A percentile compares a stretch with the other conserved stretches of the same genome.
Conservation (phyloP, 1,140 invertebrate genomes). For the Drosophila nigrodunni region DNA sequence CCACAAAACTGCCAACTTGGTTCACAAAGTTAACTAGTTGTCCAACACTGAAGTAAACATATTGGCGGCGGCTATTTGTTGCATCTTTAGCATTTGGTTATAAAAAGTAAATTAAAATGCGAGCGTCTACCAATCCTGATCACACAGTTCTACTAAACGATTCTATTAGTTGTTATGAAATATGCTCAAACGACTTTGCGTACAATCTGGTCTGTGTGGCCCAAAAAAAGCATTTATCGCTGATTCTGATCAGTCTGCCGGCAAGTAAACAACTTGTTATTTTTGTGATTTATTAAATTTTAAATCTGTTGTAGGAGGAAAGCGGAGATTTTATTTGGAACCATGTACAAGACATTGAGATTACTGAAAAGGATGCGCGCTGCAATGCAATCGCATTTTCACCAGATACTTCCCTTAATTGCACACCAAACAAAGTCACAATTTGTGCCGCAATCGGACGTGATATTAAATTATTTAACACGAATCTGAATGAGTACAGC, state of each 20-base stretch:
- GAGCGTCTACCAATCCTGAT: constrained; percentile 40
- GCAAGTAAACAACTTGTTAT: constrained; percentile 44
- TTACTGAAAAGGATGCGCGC: constrained; percentile 76
- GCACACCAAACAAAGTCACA: constrained; percentile 87
- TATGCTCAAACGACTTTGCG: constrained; percentile 76
- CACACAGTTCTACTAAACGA: constrained; percentile 59
- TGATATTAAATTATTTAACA: constrained; percentile 86
- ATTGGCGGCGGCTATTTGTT: constrained; percentile 43
- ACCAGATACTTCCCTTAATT: constrained; percentile 87
- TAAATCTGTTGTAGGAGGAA: constrained; percentile 59
- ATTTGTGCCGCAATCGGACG: constrained; percentile 87
- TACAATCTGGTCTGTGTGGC: constrained; percentile 73
- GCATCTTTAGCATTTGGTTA: constrained; percentile 7
- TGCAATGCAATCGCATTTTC: constrained; percentile 87
- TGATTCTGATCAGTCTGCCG: constrained; percentile 71
- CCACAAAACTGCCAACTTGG: constrained; percentile 3
- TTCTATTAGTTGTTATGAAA: constrained; percentile 62
- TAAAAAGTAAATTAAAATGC: constrained; percentile 34
- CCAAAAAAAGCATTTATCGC: constrained; percentile 46
- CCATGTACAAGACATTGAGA: constrained; percentile 84
- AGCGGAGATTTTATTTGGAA: constrained; percentile 69
- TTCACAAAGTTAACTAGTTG: neutral
- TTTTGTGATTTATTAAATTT: neutral
- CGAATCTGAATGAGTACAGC: constrained; percentile 86
- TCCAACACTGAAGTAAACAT: constrained; percentile 21